Base-by-base conservation (phyloP, 2,113 vertebrate species). In the Forbesichthys agassizii region DNA sequence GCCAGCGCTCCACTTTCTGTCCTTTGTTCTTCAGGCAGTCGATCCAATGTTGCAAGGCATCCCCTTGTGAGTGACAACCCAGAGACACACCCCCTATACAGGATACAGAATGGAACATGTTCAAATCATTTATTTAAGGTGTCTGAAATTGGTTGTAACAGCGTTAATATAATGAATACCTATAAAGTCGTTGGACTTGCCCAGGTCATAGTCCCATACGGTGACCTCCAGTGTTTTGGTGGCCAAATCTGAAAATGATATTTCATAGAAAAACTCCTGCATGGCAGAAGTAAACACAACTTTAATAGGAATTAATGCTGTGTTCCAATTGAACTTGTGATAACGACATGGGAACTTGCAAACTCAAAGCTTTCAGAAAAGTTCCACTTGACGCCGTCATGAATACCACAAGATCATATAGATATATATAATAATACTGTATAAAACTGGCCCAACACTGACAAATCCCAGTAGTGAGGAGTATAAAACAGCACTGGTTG, bases 221-320 rank as follows among this genome's bases (percentile, higher is more conserved):
- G 94, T 95, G 80, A 96, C 93, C 88, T 96, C 95, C 81, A 96
- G 89, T 0, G 94, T 96, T 88, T 95, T 96, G 61, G 83, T 89
- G 20, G 94, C 89, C 71, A 96, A 81, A 36, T 93, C 92, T 0
- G 91, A 87, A 64, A 94, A 93, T 52, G 92, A 90, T 52, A 96
- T 95, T 79, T 96, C 94, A 5, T 96, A 96, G 89, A 96, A 96
- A 75, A 96, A 96, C 81, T 95, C 94, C 94, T 96, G 79, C 4
- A 60, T 12, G 42, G 47, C 47, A 56, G 33, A 8, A 33, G n/a
- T 14, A 47, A 33, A 18, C 11, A 53, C n/a, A 53, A n/a, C 52
- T 53, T 53, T 14, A 13, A 16, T 6, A 53, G 13, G 6, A 53
- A 53, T 14, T 53, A 53, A 14, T 27, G 27, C 27, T 27, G 27